Evolutionary conservation across 2,888 invertebrate species (phyloP).

Genomic region (Catocala sponsa): DNA sequence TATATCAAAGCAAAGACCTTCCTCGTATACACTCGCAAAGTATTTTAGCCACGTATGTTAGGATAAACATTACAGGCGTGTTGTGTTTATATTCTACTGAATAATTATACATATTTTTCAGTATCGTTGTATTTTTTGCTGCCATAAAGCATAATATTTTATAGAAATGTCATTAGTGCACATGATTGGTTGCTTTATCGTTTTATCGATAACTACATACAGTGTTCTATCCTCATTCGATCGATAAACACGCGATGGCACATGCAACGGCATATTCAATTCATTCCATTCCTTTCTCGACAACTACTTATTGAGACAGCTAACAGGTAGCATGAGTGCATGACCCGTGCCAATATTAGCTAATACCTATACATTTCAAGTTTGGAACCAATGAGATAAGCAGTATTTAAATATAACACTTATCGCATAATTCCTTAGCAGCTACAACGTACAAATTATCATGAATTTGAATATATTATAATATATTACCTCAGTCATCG

Average conservation of each 20-base stretch:
- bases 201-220: conserved; percentile 36
- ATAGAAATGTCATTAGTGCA: conserved; percentile 14
- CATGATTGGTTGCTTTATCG: conserved; percentile 15
- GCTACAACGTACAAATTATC: conserved; percentile 23
- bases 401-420: conserved; percentile 15
- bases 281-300: conserved; percentile 44
- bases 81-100: too few relatives aligned
- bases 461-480: conserved; percentile 48
- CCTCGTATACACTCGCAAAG: not conserved
- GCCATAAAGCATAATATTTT: not conserved
- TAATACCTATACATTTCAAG: conserved; percentile 1
- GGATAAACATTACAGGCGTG: too few relatives aligned
- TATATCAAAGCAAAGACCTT: too few relatives aligned
- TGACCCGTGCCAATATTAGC: not conserved
- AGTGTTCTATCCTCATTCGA: conserved; percentile 24
- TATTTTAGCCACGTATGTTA: too few relatives aligned
- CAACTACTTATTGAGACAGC: conserved; percentile 15
- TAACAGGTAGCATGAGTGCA: too few relatives aligned
- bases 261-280: conserved; percentile 46
- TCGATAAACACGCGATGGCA: conserved; percentile 32
- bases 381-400: conserved; percentile 24
- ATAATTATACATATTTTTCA: not conserved
- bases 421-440: conserved; percentile 18
- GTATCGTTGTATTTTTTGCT: not conserved
- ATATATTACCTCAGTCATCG: conserved; percentile 37